phyloP scores from a whole-genome alignment of 1,140 invertebrate genomes.

The Nomia melanderi region DNA sequence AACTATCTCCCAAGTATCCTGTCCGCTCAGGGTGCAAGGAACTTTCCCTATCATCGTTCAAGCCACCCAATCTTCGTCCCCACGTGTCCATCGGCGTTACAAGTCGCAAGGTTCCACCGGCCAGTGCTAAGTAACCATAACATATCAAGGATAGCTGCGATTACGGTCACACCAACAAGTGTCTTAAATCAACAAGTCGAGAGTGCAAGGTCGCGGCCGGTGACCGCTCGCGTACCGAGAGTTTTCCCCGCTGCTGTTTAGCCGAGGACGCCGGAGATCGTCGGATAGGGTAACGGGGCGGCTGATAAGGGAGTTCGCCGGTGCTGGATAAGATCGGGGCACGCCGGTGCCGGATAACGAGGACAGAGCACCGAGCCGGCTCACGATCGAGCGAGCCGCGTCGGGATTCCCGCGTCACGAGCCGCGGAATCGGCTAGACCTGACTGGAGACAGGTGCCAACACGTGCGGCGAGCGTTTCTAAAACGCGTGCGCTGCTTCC shows the following conservation, averaged over 20 bases:
- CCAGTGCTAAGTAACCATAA: background rate
- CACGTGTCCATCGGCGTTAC: no score
- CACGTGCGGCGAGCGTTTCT: constrained; percentile 34
- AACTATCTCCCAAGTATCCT: no score
- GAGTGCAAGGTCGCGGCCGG: constrained; percentile 53
- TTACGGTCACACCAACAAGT: constrained; percentile 64
- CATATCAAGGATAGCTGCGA: constrained; percentile 21
- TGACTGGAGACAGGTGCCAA: constrained; percentile 4
- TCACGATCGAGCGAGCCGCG: constrained; percentile 6
- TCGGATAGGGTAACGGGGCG: constrained; percentile 2
- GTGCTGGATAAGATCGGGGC: background rate
- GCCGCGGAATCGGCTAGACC: background rate
- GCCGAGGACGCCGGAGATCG: constrained; percentile 28
- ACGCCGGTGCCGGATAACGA: constrained; percentile 1
- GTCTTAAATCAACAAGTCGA: constrained; percentile 68
- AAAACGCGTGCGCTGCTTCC: constrained; percentile 47
- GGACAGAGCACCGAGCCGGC: background rate
- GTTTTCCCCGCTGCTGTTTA: constrained; percentile 38
- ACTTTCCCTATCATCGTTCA: no score
- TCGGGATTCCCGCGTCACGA: background rate
- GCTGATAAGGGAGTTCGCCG: constrained; percentile 7
- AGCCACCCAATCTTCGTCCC: no score
- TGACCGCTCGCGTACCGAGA: constrained; percentile 14
- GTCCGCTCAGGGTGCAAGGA: no score
- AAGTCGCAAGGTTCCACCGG: no score